Base-by-base conservation (phyloP, 2,888 invertebrate species). In the Hydroisotoma schaefferi region DNA sequence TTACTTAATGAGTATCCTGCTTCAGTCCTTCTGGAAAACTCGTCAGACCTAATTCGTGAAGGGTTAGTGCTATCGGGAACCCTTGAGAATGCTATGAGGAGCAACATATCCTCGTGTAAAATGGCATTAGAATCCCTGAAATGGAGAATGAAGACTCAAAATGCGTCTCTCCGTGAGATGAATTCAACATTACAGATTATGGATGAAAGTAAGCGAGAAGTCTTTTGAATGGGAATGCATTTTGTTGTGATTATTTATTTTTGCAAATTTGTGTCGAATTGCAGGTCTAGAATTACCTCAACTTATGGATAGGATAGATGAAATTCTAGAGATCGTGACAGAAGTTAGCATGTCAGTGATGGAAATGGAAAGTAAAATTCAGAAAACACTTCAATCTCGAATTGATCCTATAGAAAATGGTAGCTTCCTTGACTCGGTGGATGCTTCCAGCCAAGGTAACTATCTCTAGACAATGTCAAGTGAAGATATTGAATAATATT, bases 151-250 rank as follows among this genome's bases (percentile, higher is more conserved):
- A 61, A 56, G 22, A 29, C 49, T 1, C 57, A 55, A 2, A 68
- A 65, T 54, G 70, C 67, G 27, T 62, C 57, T 6, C 22, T 70
- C 1, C 23, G 57, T 20, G 57, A 58, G 15, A 65, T 70, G 23
- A 57, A 58, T 8, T 54, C 40, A 8, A 44, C 51, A 8, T 37
- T 70, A 53, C 67, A 67, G 27, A 53, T 37, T 6, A 57, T 59
- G 23, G 62, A 61, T 22, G 63, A 64, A 54, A 57, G 61, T 66
- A 49, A 49, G 56, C 12, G 8, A 10, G 8, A 33, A 33, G 33
- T 33, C 8, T n/a, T n/a, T n/a, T n/a, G n/a, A n/a, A n/a, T n/a
- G n/a, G n/a, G n/a, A n/a, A n/a, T n/a, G n/a, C n/a, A n/a, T n/a
- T n/a, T n/a, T n/a, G n/a, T n/a, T n/a, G n/a, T n/a, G n/a, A n/a